Evolutionary conservation across 2,797 vertebrate genomes (phyloP).

Genomic region (Chaetophractus vellerosus): DNA sequence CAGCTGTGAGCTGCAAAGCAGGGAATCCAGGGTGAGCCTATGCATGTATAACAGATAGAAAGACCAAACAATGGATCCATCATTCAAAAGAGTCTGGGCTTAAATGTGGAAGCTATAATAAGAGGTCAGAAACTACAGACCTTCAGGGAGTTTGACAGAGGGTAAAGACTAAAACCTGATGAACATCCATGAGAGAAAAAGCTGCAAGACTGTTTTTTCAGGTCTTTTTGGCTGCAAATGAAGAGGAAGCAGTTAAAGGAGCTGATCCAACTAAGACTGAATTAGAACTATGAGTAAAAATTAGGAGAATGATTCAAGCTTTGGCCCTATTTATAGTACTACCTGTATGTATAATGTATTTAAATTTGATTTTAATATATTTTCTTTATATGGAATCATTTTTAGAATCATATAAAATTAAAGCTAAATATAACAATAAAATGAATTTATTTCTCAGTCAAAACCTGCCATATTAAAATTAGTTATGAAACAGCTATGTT

Average conservation of each 20-base stretch:
- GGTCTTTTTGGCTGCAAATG: background rate
- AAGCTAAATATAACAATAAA: background rate
- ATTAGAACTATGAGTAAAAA: conserved; percentile 20
- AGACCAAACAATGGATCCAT: background rate
- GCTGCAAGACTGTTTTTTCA: background rate
- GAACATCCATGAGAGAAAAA: background rate
- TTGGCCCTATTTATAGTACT: background rate
- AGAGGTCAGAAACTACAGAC: background rate
- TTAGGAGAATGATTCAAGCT: background rate
- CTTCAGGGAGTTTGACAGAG: background rate
- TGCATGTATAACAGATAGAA: background rate
- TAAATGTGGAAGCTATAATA: background rate
- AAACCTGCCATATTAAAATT: background rate
- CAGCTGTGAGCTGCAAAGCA: no score
- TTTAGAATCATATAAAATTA: background rate
- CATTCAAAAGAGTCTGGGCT: background rate
- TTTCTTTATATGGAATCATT: background rate
- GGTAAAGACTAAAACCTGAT: background rate
- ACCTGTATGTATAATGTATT: background rate
- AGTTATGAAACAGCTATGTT: background rate
- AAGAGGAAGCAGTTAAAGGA: background rate
- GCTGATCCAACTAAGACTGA: background rate
- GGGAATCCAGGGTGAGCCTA: background rate
- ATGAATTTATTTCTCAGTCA: background rate
- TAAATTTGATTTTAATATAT: background rate